Conservation (phyloP, 2,797 vertebrate genomes). For the Serranus cabrilla region DNA sequence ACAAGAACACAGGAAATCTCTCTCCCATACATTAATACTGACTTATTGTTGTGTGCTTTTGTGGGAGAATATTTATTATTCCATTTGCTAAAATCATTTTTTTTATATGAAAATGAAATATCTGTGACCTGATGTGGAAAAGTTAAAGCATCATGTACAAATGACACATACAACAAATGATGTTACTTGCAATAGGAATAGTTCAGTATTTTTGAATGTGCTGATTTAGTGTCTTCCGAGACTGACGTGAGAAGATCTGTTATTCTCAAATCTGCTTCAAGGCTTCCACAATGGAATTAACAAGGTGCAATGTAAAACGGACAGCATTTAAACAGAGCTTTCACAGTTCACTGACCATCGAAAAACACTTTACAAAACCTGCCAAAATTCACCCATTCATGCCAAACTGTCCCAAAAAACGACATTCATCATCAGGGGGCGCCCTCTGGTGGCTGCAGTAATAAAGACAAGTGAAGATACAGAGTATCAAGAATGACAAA, state of each 20-base stretch:
- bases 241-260: not conserved
- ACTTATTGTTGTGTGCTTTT: conserved; percentile 16
- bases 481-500: too few relatives aligned
- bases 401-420: too few relatives aligned
- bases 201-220: not conserved
- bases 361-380: too few relatives aligned
- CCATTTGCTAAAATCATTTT: not conserved
- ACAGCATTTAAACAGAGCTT: too few relatives aligned
- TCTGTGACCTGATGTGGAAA: not conserved
- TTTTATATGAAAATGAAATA: not conserved
- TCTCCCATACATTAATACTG: conserved; percentile 5
- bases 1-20: conserved; percentile 25
- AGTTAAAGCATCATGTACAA: not conserved
- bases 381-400: too few relatives aligned
- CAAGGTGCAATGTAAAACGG: too few relatives aligned
- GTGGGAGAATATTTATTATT: conserved; percentile 13
- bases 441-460: too few relatives aligned
- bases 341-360: too few relatives aligned
- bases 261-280: not conserved
- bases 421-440: too few relatives aligned
- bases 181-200: not conserved
- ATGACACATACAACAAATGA: not conserved
- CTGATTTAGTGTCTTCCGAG: not conserved
- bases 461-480: too few relatives aligned
- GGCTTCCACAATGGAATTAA: too few relatives aligned